phyloP scores from a whole-genome alignment of 2,888 invertebrate species.

The Aphodius granarius region DNA sequence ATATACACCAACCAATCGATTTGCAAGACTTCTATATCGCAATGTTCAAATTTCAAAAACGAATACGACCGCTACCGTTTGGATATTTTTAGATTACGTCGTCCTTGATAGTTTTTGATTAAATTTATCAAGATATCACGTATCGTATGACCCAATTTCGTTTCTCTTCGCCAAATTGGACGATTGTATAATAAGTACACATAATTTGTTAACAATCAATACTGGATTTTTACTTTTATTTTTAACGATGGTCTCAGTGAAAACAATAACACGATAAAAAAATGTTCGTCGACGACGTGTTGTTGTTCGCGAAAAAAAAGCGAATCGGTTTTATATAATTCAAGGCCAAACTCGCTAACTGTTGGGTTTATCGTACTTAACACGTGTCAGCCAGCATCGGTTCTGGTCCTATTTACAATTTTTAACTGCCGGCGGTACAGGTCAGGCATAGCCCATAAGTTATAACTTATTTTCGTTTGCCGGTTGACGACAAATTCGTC shows the following conservation, averaged over 20 bases:
- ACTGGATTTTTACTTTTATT: background rate
- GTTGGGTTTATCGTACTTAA: background rate
- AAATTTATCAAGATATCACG: background rate
- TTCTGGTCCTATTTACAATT: background rate
- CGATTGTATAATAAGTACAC: background rate
- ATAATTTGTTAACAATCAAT: background rate
- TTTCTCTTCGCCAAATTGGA: background rate
- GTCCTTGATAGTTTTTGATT: background rate
- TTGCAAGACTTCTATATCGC: no score
- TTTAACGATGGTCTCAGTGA: background rate
- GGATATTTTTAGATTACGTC: background rate
- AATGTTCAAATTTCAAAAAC: background rate
- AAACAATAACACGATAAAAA: background rate
- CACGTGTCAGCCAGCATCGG: background rate
- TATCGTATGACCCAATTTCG: background rate
- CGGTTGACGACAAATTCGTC: no score
- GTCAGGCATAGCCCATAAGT: background rate
- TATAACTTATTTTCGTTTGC: background rate
- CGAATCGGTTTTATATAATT: background rate
- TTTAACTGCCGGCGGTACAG: background rate
- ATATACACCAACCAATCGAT: no score
- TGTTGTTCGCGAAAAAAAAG: background rate
- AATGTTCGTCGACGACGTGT: background rate
- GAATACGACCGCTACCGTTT: background rate
- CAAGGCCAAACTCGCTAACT: background rate